Conservation (phyloP, 2,888 invertebrate species). For the Lamellibrachia columna region DNA sequence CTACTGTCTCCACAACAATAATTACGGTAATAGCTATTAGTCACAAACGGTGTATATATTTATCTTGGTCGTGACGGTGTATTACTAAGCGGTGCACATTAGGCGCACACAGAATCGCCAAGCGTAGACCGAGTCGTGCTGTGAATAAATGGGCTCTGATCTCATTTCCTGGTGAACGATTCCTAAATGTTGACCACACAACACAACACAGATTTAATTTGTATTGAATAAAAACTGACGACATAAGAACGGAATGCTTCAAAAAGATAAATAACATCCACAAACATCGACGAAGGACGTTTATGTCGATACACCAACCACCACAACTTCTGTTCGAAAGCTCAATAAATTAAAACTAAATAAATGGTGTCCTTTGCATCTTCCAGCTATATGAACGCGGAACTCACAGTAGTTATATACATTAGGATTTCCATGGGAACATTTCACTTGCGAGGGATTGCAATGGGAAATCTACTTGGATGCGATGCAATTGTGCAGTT, state of each 20-base stretch:
- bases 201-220: background rate
- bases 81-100: background rate
- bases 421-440: too few relatives aligned
- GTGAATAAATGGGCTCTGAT: background rate
- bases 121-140: background rate
- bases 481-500: background rate
- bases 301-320: background rate
- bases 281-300: background rate
- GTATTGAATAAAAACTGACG: background rate
- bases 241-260: background rate
- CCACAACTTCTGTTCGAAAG: background rate
- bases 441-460: too few relatives aligned
- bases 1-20: too few relatives aligned
- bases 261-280: background rate
- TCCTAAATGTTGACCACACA: background rate
- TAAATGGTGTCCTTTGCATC: too few relatives aligned
- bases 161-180: background rate
- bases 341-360: background rate
- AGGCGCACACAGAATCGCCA: background rate
- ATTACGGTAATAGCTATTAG: background rate
- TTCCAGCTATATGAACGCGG: background rate
- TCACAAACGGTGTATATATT: background rate
- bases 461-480: background rate
- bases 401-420: too few relatives aligned
- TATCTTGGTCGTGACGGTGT: background rate